A percentile compares a stretch with the other conserved stretches of the same genome.
phyloP scores from a whole-genome alignment of 2,888 invertebrate genomes.

The Lithophane socia region DNA sequence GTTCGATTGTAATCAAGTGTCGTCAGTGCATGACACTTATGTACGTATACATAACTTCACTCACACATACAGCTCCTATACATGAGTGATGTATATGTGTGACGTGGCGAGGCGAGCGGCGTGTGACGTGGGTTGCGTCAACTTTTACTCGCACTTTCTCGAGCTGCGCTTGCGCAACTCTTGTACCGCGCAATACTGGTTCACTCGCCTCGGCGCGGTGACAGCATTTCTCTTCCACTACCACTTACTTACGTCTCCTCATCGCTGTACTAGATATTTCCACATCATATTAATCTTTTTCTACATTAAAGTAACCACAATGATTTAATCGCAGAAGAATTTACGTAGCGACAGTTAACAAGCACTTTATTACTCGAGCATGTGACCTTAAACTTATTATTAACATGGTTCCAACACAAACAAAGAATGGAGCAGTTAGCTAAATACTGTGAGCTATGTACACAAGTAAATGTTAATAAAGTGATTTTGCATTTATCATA shows the following conservation, averaged over 20 bases:
- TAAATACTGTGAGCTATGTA: slow-evolving; percentile 59
- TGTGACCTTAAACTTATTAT: slow-evolving; percentile 74
- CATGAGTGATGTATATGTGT: slow-evolving; percentile 71
- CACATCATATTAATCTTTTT: slow-evolving; percentile 37
- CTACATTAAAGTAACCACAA: slow-evolving; percentile 32
- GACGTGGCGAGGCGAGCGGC: slow-evolving; percentile 74
- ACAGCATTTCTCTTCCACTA: slow-evolving; percentile 79
- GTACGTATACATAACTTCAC: slow-evolving; percentile 67
- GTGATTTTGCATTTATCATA: slow-evolving; percentile 70
- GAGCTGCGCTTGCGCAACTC: slow-evolving; percentile 88
- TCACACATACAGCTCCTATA: slow-evolving; percentile 52
- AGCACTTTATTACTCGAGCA: slow-evolving; percentile 67
- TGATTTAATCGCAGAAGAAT: slow-evolving; percentile 70
- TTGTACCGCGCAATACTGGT: slow-evolving; percentile 82
- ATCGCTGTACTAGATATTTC: slow-evolving; percentile 32
- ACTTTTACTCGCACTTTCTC: slow-evolving; percentile 91
- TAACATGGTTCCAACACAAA: slow-evolving; percentile 64
- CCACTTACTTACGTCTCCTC: slow-evolving; percentile 42
- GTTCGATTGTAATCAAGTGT: slow-evolving; percentile 83
- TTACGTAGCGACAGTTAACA: slow-evolving; percentile 60
- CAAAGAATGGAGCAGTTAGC: slow-evolving; percentile 60
- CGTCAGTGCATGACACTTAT: slow-evolving; percentile 81
- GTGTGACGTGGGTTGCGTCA: slow-evolving; percentile 89
- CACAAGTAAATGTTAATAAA: slow-evolving; percentile 52
- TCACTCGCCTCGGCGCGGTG: slow-evolving; percentile 78